Evolutionary conservation across 2,888 invertebrate genomes (phyloP), one percentile per base, ranked within the genome.

Genomic region (Lasioglossum oenotherae): DNA sequence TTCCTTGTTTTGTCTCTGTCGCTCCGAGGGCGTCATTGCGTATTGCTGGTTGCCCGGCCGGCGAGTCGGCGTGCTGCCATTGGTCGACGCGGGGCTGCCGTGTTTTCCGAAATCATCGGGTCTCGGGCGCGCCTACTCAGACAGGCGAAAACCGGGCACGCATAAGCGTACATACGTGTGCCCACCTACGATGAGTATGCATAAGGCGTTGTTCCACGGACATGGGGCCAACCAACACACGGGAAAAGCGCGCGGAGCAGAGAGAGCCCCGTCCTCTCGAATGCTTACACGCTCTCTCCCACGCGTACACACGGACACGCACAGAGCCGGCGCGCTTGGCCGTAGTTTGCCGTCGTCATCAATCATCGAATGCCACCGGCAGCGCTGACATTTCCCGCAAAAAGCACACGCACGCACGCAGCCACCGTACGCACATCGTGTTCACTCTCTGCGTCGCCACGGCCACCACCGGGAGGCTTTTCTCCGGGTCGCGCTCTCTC

Each of bases 321-420:
- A 41, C 71, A 64, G 31, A 64, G 31, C 64, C 31, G 6, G 57
- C 77, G 16, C 31, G 64, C 0, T 8, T 64, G 75, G 67, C 75
- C 84, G 84, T 87, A 89, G 90, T 87, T 87, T 89, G 91, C 89
- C 93, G 92, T 93, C 93, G 94, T 94, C 94, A 94, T 94, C 94
- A 94, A 94, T 94, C 94, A 94, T 94, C 93, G 92, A 94, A 92
- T 93, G 94, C 94, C 94, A 94, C 92, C 92, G 91, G 91, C 94
- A 94, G 94, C 89, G 91, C 92, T 92, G 92, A 93, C 92, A 92
- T 93, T 93, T 93, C 93, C 93, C 93, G 92, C 93, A 93, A 93
- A 93, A 94, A 93, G 91, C 92, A 93, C 93, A 91, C 91, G 91
- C 92, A 92, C 89, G 90, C 83, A 89, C 88, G 90, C 92, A 88